Evolutionary conservation across 2,797 vertebrate genomes (phyloP).

Genomic region (Erpetoichthys calabaricus): DNA sequence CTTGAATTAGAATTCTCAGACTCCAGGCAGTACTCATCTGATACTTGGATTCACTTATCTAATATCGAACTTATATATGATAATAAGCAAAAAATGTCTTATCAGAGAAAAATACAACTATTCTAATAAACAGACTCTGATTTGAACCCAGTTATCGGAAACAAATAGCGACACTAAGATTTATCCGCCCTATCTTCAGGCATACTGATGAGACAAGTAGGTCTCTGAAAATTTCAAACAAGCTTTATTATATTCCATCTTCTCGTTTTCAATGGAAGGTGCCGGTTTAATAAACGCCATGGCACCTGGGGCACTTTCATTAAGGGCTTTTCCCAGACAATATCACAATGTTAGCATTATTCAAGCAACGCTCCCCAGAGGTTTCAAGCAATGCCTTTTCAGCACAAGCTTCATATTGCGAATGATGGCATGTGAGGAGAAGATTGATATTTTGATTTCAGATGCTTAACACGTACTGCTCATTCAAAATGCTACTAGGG

Average conservation of each 20-base stretch:
- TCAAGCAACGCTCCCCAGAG: constrained; percentile 40
- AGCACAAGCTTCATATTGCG: constrained; percentile 40
- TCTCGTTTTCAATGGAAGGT: constrained; percentile 43
- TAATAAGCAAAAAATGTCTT: no score
- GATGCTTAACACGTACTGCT: constrained; percentile 15
- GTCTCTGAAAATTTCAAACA: constrained; percentile 31
- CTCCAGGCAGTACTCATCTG: no score
- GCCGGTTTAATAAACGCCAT: constrained; percentile 53
- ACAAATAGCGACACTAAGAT: no score
- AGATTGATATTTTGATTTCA: constrained; percentile 31
- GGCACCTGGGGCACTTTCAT: constrained; percentile 82
- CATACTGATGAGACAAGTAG: constrained; percentile 46
- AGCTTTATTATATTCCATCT: neutral
- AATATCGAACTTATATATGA: no score
- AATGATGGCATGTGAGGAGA: constrained; percentile 39
- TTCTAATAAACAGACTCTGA: no score
- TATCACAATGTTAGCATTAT: constrained; percentile 54
- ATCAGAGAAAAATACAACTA: no score
- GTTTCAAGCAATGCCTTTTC: constrained; percentile 46
- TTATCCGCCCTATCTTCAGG: constrained; percentile 10
- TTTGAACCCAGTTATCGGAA: no score
- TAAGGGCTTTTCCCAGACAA: constrained; percentile 59
- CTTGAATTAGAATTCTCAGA: no score
- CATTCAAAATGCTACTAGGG: no score
- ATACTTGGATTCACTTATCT: no score